These are phyloP conservation scores for Ephydatia muelleri DNA, from an alignment of 37 sponge, comb jelly and placozoan genomes.

Conservation along the genomic window DNA sequence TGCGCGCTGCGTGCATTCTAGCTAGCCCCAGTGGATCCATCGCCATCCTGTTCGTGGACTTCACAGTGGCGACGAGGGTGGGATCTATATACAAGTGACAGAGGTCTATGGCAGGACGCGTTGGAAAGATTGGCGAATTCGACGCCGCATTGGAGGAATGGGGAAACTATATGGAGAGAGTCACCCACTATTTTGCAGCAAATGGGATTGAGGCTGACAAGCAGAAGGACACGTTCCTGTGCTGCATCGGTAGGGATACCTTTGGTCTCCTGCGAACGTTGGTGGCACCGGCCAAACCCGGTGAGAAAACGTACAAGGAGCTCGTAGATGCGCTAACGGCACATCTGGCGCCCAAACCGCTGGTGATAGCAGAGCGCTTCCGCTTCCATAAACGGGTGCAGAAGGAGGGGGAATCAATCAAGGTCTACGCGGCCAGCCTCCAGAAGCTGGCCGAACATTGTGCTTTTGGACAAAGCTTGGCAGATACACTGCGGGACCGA, in stretches of 20 bases:
- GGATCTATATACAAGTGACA: too few species aligned
- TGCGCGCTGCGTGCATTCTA: too few species aligned
- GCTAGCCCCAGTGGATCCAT: too few species aligned
- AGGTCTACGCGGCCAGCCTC: background rate
- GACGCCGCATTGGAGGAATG: too few species aligned
- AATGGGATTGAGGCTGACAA: conserved; percentile 2
- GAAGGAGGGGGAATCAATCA: conserved; percentile 7
- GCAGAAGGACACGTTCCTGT: background rate
- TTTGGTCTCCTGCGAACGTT: background rate
- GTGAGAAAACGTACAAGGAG: background rate
- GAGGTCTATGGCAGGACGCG: too few species aligned
- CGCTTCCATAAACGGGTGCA: conserved; percentile 3
- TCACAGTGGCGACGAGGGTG: too few species aligned
- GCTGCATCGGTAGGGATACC: background rate
- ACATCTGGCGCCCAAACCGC: conserved; percentile 14
- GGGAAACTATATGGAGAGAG: background rate
- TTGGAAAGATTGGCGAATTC: background rate
- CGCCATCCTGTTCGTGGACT: too few species aligned
- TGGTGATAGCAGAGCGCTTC: conserved; percentile 5
- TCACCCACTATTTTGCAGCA: background rate
- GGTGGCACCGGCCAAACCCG: conserved; percentile 16
- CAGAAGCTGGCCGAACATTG: conserved; percentile 21
- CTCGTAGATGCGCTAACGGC: background rate
- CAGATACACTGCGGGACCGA: conserved; percentile 21
- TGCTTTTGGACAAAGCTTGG: conserved; percentile 2